These are phyloP conservation scores for western clawed frog (Xenopus tropicalis) DNA, from an alignment of 2,113 vertebrate genomes.

Conservation along the genomic window UCB_Xtro_10.0 CM004450.2:55510001-55510500, in stretches of 20 bases:
- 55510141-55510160: neutral
- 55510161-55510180: neutral
- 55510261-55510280: neutral
- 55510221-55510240: neutral
- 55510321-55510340: neutral
- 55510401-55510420: no score
- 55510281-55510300: neutral
- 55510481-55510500: no score
- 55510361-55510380: neutral
- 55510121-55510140: neutral
- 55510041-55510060: no score
- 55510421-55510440: no score
- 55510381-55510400: no score
- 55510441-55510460: no score
- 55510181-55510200: slow-evolving; percentile 1
- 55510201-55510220: neutral
- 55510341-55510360: neutral
- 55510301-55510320: neutral
- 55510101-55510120: neutral
- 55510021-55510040: no score
- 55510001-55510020: no score
- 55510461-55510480: no score
- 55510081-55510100: neutral
- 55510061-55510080: no score
- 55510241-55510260: neutral